Evolutionary conservation across 2,113 vertebrate genomes (phyloP).

Genomic region (Apistogramma diplotaenia): DNA sequence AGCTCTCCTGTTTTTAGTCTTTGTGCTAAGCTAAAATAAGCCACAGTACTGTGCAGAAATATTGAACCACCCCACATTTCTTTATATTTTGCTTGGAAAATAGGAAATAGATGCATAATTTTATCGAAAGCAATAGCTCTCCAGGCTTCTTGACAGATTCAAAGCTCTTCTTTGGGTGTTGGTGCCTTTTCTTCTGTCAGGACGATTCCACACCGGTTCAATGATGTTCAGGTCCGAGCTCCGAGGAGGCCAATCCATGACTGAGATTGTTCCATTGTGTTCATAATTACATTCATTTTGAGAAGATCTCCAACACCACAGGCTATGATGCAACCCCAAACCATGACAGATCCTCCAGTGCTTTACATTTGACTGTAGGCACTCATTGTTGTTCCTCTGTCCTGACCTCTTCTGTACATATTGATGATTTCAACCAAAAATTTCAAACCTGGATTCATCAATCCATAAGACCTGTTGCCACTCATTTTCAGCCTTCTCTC

Average conservation of each 20-base stretch:
- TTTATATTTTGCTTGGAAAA: neutral
- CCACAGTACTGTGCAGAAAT: neutral
- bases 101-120: neutral
- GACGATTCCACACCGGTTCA: neutral
- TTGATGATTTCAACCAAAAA: neutral
- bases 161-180: neutral
- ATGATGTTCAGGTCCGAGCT: rapidly evolving
- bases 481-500: neutral
- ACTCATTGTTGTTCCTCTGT: neutral
- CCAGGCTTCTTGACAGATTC: neutral
- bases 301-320: neutral
- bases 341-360: rapidly evolving
- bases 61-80: neutral
- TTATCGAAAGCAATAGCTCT: neutral
- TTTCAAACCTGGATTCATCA: neutral
- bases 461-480: neutral
- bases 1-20: neutral
- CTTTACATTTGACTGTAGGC: neutral
- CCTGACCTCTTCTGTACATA: rapidly evolving
- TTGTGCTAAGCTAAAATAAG: no score
- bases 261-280: neutral
- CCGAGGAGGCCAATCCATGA: neutral
- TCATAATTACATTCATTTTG: no score
- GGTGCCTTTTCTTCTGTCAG: neutral
- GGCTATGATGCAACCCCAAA: neutral